A percentile compares a stretch with the other conserved stretches of the same genome.
These are phyloP conservation scores for Anthopleura sola DNA, from an alignment of 64 coral and sea anemone species.

Conservation along the genomic window DNA sequence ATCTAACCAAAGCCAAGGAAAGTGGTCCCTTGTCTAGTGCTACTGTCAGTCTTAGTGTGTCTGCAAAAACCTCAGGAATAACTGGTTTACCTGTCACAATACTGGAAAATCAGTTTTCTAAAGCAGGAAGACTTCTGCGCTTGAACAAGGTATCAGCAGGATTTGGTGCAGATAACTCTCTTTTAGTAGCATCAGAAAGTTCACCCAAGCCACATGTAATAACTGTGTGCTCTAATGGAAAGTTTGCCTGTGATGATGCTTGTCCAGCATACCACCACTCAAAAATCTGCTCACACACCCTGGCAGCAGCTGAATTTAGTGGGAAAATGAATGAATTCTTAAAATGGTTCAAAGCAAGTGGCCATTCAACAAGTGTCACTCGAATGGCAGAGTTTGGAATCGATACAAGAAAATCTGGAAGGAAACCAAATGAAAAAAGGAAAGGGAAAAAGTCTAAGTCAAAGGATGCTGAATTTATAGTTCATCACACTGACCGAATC, in stretches of 20 bases:
- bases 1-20: constrained; percentile 44
- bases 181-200: constrained; percentile 37
- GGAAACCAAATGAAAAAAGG: constrained; percentile 32
- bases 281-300: constrained; percentile 27
- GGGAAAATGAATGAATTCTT: constrained; percentile 10
- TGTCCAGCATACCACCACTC: constrained; percentile 41
- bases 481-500: constrained; percentile 6
- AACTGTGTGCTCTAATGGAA: constrained; percentile 14
- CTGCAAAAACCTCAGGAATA: constrained; percentile 27
- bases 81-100: constrained; percentile 27
- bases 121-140: constrained; percentile 32
- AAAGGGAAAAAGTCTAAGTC: constrained; percentile 21
- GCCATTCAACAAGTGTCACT: constrained; percentile 29
- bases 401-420: constrained; percentile 29
- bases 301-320: constrained; percentile 37
- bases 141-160: constrained; percentile 32
- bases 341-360: constrained; percentile 36
- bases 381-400: constrained; percentile 33
- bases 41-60: constrained; percentile 20
- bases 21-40: constrained; percentile 32
- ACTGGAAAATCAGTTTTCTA: constrained; percentile 31
- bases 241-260: constrained; percentile 14
- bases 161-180: constrained; percentile 12
- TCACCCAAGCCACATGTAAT: constrained; percentile 48
- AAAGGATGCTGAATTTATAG: not conserved